These are phyloP conservation scores for Theodoxus fluviatilis DNA, from an alignment of 2,888 invertebrate species.

Conservation along the genomic window DNA sequence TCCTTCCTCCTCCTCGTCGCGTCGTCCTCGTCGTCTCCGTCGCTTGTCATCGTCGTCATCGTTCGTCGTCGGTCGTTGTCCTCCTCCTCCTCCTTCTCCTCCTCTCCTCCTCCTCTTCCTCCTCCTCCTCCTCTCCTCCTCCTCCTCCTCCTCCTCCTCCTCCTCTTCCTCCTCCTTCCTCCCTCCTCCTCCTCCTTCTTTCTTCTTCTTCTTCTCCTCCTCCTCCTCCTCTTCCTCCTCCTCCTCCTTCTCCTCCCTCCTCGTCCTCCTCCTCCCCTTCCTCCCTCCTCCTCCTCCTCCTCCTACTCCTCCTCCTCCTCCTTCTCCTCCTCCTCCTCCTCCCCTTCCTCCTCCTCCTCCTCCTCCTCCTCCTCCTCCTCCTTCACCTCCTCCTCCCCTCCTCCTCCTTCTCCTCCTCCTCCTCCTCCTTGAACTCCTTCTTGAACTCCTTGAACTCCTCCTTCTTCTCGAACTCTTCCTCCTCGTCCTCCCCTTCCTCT, in stretches of 20 bases:
- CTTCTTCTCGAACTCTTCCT: background rate
- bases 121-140: background rate
- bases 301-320: too few species aligned
- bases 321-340: too few species aligned
- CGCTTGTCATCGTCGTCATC: background rate
- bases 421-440: too few species aligned
- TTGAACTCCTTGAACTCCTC: too few species aligned
- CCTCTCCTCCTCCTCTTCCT: background rate
- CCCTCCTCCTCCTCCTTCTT: too few species aligned
- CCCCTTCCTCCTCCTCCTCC: too few species aligned
- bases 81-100: background rate
- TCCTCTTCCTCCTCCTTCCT: background rate
- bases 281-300: too few species aligned
- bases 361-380: too few species aligned
- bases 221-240: background rate
- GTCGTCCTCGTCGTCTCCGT: background rate
- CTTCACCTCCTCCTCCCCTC: too few species aligned
- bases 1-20: background rate
- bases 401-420: too few species aligned
- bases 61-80: background rate
- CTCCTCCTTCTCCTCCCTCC: background rate
- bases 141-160: background rate
- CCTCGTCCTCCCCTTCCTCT: background rate
- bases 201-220: background rate
- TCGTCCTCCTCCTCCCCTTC: background rate